phyloP scores from a whole-genome alignment of 30 jellyfish, hydroid and myxozoan species.

The Pelagia noctiluca region DNA sequence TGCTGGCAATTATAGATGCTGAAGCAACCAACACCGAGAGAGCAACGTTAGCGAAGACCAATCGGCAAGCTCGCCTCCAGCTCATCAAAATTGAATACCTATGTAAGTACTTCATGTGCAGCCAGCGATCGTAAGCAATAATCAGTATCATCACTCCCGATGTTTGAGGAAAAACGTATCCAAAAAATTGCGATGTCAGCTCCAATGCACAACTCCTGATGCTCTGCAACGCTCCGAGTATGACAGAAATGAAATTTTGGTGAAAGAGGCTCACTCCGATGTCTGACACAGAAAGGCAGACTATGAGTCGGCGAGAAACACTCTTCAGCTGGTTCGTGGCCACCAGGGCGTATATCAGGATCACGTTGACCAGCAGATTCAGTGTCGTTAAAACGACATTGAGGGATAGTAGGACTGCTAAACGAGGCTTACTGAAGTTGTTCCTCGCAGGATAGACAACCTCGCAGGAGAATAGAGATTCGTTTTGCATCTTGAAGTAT shows the following conservation, averaged over 20 bases:
- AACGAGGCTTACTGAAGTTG: not conserved
- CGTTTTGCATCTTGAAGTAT: too few relatives aligned
- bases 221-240: not conserved
- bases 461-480: too few relatives aligned
- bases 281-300: not conserved
- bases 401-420: not conserved
- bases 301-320: not conserved
- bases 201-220: constrained; percentile 7
- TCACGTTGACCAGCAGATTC: not conserved
- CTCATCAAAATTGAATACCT: constrained; percentile 20
- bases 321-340: not conserved
- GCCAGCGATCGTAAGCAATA: constrained; percentile 34
- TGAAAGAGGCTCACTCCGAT: not conserved
- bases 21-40: not conserved
- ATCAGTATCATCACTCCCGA: constrained; percentile 40
- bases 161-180: constrained; percentile 22
- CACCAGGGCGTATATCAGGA: not conserved
- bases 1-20: constrained; percentile 4
- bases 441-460: not conserved
- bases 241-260: not conserved
- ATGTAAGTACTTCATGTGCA: constrained; percentile 39
- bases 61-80: not conserved
- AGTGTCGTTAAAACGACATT: not conserved
- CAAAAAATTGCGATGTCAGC: constrained; percentile 3
- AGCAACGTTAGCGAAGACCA: not conserved